These are phyloP conservation scores for Petroica traversi DNA, from an alignment of 2,113 vertebrate genomes.

Conservation along the genomic window DNA sequence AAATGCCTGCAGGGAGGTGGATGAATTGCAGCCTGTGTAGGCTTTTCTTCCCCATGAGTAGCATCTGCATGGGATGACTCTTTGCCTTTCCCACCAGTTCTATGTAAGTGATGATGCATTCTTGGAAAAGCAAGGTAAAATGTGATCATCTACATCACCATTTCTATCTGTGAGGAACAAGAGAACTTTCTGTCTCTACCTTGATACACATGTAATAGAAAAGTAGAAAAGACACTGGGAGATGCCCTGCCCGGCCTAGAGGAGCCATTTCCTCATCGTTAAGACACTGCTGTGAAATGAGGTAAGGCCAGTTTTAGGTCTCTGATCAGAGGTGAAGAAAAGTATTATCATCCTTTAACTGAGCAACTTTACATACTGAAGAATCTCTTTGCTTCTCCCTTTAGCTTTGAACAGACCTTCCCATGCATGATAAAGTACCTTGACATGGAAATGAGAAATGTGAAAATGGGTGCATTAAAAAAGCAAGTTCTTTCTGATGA, in stretches of 20 bases:
- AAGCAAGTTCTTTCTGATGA: background rate
- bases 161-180: background rate
- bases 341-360: background rate
- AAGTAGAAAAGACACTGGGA: background rate
- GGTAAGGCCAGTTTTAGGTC: background rate
- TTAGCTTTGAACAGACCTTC: background rate
- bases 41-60: rapidly evolving
- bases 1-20: background rate
- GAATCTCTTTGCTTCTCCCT: background rate
- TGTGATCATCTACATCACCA: background rate
- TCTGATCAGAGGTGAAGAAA: background rate
- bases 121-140: background rate
- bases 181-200: background rate
- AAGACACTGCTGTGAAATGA: background rate
- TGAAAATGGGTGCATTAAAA: background rate
- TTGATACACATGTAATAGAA: background rate
- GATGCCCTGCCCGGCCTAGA: background rate
- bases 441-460: background rate
- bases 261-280: background rate
- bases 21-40: background rate
- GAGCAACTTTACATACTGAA: background rate
- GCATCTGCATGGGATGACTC: background rate
- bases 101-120: background rate
- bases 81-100: background rate
- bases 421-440: background rate